Evolutionary conservation across 1,140 invertebrate genomes (phyloP).

Genomic region (Colletes latitarsis): DNA sequence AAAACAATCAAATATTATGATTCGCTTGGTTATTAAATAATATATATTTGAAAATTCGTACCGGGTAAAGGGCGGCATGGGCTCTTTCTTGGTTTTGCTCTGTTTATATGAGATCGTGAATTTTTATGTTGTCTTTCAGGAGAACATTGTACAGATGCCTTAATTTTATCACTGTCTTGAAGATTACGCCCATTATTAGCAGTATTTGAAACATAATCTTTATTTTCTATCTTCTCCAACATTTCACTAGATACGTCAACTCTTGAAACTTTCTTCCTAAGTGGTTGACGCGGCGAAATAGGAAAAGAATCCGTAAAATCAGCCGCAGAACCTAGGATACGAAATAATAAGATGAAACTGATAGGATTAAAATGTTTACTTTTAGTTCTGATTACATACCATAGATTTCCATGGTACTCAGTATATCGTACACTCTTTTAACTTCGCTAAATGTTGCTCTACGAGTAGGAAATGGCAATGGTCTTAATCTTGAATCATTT

Average conservation of each 20-base stretch:
- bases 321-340: conserved; percentile 80
- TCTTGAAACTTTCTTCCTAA: conserved; percentile 70
- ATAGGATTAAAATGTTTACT: neutral
- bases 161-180: conserved; percentile 63
- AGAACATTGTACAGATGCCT: conserved; percentile 45
- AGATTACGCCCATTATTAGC: conserved; percentile 14
- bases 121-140: conserved; percentile 64
- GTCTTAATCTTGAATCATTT: conserved; percentile 85
- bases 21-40: conserved; percentile 2
- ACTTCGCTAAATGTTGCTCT: conserved; percentile 92
- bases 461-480: conserved; percentile 91
- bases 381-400: conserved; percentile 80
- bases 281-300: conserved; percentile 74
- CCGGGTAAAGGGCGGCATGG: conserved; percentile 80
- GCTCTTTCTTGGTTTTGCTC: conserved; percentile 82
- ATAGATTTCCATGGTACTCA: conserved; percentile 89
- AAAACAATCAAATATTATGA: conserved; percentile 23
- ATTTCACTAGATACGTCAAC: conserved; percentile 52
- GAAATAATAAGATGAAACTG: neutral
- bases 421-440: conserved; percentile 86
- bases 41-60: conserved; percentile 33
- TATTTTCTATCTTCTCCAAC: conserved; percentile 49
- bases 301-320: conserved; percentile 79
- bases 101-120: conserved; percentile 75
- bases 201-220: conserved; percentile 37